Evolutionary conservation across 2,113 vertebrate genomes (phyloP).

Genomic region (Coturnix japonica): DNA sequence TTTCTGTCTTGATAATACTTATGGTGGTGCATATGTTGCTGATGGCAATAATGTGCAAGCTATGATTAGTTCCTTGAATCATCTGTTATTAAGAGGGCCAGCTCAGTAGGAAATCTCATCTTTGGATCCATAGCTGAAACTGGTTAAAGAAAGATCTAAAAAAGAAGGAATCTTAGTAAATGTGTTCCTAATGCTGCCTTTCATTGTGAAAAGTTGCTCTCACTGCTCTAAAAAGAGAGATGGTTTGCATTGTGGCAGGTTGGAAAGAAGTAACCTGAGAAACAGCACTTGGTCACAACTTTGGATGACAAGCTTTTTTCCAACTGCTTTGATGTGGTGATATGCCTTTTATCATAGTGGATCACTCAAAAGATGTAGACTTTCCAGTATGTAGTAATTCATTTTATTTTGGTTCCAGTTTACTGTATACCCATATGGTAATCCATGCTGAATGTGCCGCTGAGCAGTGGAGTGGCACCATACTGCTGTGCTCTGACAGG

Average conservation of each 20-base stretch:
- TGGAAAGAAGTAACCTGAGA: background rate
- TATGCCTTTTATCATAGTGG: rapidly evolving
- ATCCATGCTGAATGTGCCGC: background rate
- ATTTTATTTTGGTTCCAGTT: background rate
- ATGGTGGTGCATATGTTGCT: background rate
- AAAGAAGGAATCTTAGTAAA: background rate
- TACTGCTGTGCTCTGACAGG: background rate
- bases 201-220: background rate
- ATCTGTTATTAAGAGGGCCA: background rate
- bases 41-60: background rate
- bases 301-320: background rate
- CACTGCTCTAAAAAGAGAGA: background rate
- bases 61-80: background rate
- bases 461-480: background rate
- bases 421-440: background rate
- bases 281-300: background rate
- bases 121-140: background rate
- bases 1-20: background rate
- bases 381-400: background rate
- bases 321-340: background rate
- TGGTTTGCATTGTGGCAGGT: background rate
- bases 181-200: background rate
- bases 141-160: background rate
- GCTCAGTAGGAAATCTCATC: background rate
- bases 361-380: background rate